These are phyloP conservation scores for Metallyticus violacea DNA, from an alignment of 2,888 invertebrate genomes.

Conservation along the genomic window DNA sequence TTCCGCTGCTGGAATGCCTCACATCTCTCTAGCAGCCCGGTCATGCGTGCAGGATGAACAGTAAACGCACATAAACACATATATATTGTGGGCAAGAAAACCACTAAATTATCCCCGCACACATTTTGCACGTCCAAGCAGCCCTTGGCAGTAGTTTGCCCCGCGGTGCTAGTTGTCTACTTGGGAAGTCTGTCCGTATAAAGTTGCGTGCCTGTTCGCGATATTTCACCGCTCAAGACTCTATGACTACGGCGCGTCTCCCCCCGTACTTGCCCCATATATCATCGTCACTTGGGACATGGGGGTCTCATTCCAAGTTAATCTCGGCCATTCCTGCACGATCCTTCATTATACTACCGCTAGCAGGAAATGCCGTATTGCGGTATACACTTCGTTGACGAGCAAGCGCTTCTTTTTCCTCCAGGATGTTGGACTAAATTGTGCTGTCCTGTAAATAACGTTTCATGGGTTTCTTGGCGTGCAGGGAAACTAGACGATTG, in stretches of 20 bases:
- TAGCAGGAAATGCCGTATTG: constrained; percentile 24
- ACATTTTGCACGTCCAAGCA: constrained; percentile 11
- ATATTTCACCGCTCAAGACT: constrained; percentile 22
- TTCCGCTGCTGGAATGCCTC: no score
- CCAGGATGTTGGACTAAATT: background rate
- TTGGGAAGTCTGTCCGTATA: constrained; percentile 5
- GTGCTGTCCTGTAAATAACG: background rate
- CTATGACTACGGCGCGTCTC: constrained; percentile 24
- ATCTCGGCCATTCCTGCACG: constrained; percentile 29
- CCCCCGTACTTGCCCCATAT: constrained; percentile 22
- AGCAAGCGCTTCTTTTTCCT: background rate
- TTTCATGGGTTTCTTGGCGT: background rate
- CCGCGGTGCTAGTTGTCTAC: background rate
- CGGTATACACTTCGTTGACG: constrained; percentile 11
- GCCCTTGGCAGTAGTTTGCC: background rate
- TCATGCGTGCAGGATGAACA: background rate
- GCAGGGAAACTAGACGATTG: background rate
- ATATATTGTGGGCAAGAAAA: background rate
- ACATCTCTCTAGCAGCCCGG: no score
- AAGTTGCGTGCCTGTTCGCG: constrained; percentile 16
- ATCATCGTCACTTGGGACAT: constrained; percentile 28
- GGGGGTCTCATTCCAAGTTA: constrained; percentile 23
- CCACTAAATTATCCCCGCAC: constrained; percentile 3
- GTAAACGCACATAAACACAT: background rate
- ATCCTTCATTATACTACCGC: constrained; percentile 21